Conservation (phyloP, 2,797 vertebrate genomes). For the Macropodus opercularis region DNA sequence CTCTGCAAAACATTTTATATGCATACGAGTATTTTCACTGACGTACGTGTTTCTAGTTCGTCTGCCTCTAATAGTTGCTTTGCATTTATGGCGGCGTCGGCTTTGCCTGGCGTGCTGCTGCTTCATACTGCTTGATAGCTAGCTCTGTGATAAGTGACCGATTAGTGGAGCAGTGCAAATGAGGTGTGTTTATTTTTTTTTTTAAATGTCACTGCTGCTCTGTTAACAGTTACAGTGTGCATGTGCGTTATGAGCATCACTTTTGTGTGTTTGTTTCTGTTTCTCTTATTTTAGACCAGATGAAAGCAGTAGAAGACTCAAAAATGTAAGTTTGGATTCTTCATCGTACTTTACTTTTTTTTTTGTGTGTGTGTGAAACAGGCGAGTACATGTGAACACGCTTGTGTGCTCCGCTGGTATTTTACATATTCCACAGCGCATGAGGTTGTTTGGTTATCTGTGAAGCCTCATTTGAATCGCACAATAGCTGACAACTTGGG, state of each 20-base stretch:
- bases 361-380: conserved; percentile 12
- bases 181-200: too few relatives aligned
- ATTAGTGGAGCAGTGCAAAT: conserved; percentile 57
- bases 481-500: conserved; percentile 50
- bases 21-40: not conserved
- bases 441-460: conserved; percentile 39
- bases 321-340: conserved; percentile 79
- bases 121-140: conserved; percentile 17
- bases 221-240: not conserved
- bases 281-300: conserved; percentile 81
- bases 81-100: conserved; percentile 51
- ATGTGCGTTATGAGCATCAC: not conserved
- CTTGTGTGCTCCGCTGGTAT: conserved; percentile 48
- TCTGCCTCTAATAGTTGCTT: conserved; percentile 41
- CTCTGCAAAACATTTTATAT: not conserved
- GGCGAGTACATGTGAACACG: conserved; percentile 21
- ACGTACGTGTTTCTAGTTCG: not conserved
- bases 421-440: conserved; percentile 43
- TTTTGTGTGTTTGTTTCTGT: not conserved
- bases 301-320: conserved; percentile 84
- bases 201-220: conserved; percentile 1
- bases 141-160: conserved; percentile 39
- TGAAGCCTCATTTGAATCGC: conserved; percentile 48
- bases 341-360: too few relatives aligned
- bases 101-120: conserved; percentile 27